These are phyloP conservation scores for Myiothlypis chrysogaster DNA, from an alignment of 2,797 vertebrate genomes.

Conservation along the genomic window DNA sequence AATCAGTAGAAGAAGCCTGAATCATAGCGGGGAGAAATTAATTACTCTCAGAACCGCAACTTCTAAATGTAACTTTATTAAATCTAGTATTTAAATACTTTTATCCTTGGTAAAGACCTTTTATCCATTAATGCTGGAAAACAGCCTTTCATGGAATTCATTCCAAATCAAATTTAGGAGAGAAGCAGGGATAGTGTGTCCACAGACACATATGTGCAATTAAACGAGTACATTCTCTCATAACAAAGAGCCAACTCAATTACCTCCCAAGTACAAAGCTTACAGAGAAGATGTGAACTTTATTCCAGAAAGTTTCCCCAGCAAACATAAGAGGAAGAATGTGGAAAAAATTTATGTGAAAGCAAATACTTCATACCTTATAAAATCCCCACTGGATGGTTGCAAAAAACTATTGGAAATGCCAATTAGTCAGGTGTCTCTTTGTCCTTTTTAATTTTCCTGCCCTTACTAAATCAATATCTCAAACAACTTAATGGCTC, in stretches of 20 bases:
- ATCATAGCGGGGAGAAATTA: not conserved
- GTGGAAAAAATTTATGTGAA: slow-evolving; percentile 59
- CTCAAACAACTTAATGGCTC: slow-evolving; percentile 64
- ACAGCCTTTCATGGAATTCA: slow-evolving; percentile 40
- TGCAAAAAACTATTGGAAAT: slow-evolving; percentile 65
- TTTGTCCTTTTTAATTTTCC: slow-evolving; percentile 68
- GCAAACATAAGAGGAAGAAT: slow-evolving; percentile 41
- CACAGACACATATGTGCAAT: slow-evolving; percentile 67
- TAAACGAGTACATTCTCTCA: slow-evolving; percentile 26
- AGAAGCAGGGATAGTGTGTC: slow-evolving; percentile 57
- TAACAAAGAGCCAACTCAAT: slow-evolving; percentile 62
- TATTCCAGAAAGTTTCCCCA: slow-evolving; percentile 45
- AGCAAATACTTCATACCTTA: slow-evolving; percentile 53
- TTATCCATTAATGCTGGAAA: slow-evolving; percentile 69
- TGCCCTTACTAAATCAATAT: slow-evolving; percentile 68
- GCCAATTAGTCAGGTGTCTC: slow-evolving; percentile 65
- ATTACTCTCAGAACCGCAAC: slow-evolving; percentile 39
- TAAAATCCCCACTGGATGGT: slow-evolving; percentile 52
- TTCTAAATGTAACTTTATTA: slow-evolving; percentile 67
- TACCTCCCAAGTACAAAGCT: slow-evolving; percentile 50
- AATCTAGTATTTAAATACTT: slow-evolving; percentile 65
- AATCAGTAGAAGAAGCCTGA: slow-evolving; percentile 3
- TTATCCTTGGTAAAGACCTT: slow-evolving; percentile 61
- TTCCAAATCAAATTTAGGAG: slow-evolving; percentile 72
- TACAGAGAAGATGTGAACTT: slow-evolving; percentile 57